These are phyloP conservation scores for Ariopsis seemanni DNA, from an alignment of 2,113 vertebrate genomes.

Conservation along the genomic window DNA sequence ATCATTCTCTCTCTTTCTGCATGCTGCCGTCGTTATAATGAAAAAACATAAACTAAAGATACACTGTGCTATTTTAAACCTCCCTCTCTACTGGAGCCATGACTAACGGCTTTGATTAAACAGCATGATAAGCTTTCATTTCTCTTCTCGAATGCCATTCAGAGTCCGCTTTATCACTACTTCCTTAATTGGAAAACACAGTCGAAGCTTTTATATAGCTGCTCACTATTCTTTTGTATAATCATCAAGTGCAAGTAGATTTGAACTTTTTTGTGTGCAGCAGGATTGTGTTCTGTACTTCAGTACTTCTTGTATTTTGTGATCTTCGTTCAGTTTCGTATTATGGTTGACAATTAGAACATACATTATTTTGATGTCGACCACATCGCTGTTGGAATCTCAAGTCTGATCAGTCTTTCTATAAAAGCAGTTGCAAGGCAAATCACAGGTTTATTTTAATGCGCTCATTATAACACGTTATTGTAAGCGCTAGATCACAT, in stretches of 20 bases:
- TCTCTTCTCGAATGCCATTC: slow-evolving; percentile 54
- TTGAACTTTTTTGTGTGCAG: slow-evolving; percentile 10
- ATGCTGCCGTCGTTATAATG: slow-evolving; percentile 30
- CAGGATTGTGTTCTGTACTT: slow-evolving; percentile 14
- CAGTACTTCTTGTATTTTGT: slow-evolving; percentile 1
- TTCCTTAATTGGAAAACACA: slow-evolving; percentile 57
- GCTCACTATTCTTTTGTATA: slow-evolving; percentile 43
- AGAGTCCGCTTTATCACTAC: slow-evolving; percentile 51
- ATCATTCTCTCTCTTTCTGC: slow-evolving; percentile 13
- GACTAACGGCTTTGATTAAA: slow-evolving; percentile 56
- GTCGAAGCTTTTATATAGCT: slow-evolving; percentile 32
- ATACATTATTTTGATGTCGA: not conserved
- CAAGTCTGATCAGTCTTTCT: not conserved
- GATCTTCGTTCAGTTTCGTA: not conserved
- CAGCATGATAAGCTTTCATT: slow-evolving; percentile 56
- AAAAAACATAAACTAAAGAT: slow-evolving; percentile 40
- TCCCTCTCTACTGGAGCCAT: slow-evolving; percentile 44
- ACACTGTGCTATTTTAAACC: slow-evolving; percentile 45
- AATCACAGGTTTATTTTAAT: not conserved
- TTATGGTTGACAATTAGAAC: slow-evolving; percentile 4
- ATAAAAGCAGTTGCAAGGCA: not conserved
- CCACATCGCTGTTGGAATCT: not conserved
- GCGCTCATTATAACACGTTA: not conserved
- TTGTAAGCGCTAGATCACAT: not conserved
- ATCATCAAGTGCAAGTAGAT: slow-evolving; percentile 18